A percentile compares a stretch with the other conserved stretches of the same genome.
These are phyloP conservation scores for Ctenochaetus hawaiiensis DNA, from an alignment of 2,797 vertebrate species.

Conservation along the genomic window DNA sequence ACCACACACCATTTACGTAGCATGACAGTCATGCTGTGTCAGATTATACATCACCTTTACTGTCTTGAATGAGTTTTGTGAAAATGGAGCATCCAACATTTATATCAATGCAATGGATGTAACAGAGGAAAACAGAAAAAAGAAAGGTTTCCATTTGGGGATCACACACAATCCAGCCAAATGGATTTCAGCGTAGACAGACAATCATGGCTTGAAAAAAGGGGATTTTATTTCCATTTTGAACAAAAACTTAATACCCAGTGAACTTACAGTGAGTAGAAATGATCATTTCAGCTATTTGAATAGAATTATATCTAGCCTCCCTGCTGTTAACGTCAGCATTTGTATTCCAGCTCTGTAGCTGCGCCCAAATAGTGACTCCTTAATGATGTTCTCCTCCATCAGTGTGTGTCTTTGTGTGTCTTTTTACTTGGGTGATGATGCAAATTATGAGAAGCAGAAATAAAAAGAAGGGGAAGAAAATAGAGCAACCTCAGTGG, in stretches of 20 bases:
- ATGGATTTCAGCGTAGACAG: background rate
- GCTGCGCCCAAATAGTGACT: conserved; percentile 14
- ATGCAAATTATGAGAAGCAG: conserved; percentile 8
- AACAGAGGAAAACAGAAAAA: background rate
- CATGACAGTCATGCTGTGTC: background rate
- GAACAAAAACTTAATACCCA: background rate
- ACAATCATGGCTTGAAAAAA: background rate
- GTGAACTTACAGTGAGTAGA: background rate
- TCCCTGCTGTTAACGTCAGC: conserved; percentile 5
- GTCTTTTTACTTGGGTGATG: background rate
- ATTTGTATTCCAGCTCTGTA: conserved; percentile 18
- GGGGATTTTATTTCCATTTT: background rate
- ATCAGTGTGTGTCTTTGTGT: background rate
- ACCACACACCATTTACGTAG: conserved; percentile 22
- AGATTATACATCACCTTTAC: conserved; percentile 7
- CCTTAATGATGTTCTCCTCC: conserved; percentile 47
- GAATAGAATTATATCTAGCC: background rate
- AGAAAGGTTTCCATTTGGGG: background rate
- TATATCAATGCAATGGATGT: background rate
- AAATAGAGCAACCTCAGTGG: conserved; percentile 1
- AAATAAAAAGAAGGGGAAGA: conserved; percentile 25
- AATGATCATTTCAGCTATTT: background rate
- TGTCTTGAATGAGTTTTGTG: conserved; percentile 13
- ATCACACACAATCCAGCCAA: background rate
- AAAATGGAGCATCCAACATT: conserved; percentile 22